Conservation (phyloP, 2,797 vertebrate species). For the Neosilurus hyrtlii region DNA sequence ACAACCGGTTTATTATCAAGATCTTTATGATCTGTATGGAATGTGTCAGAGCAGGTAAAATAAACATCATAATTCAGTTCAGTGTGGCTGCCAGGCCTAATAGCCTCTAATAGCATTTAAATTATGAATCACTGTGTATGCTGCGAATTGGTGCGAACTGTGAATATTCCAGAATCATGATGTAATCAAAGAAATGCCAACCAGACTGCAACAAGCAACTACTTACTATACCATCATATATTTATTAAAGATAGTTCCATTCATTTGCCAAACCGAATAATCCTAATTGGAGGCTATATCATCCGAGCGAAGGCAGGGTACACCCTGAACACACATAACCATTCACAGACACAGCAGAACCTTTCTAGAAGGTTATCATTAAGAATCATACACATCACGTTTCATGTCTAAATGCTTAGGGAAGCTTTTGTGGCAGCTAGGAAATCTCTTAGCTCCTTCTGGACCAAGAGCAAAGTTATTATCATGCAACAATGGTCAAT, state of each 20-base stretch:
- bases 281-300: no score
- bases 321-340: no score
- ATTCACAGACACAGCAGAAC: not conserved
- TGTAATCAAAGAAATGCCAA: not conserved
- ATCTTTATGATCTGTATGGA: not conserved
- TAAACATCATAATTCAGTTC: not conserved
- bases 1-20: not conserved
- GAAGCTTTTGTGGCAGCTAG: not conserved
- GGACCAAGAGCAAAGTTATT: conserved; percentile 16
- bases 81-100: not conserved
- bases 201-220: not conserved
- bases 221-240: no score
- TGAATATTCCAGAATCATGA: not conserved
- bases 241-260: no score
- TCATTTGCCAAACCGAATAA: no score
- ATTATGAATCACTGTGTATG: not conserved
- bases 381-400: not conserved
- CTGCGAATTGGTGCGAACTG: not conserved
- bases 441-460: not conserved
- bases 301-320: no score
- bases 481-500: not conserved
- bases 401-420: not conserved
- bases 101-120: not conserved
- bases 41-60: not conserved
- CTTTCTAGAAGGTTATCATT: not conserved